phyloP scores from a whole-genome alignment of 2,888 invertebrate species.

The Meloe dianella region DNA sequence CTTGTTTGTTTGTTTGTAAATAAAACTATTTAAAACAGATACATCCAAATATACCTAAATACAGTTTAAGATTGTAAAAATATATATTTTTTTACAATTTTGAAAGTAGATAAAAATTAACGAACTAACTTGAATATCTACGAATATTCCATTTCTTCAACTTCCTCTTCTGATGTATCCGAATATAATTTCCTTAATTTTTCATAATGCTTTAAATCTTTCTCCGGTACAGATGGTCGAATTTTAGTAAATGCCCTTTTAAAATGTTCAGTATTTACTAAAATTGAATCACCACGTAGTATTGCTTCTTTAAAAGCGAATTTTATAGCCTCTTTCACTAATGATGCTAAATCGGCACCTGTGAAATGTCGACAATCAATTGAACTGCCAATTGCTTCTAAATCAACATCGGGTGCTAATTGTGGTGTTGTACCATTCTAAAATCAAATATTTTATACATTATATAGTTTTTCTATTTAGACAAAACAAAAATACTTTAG shows the following conservation, averaged over 20 bases:
- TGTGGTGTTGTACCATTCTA: constrained; percentile 82
- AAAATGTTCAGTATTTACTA: constrained; percentile 76
- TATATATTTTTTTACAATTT: background rate
- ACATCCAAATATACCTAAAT: background rate
- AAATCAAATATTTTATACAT: constrained; percentile 36
- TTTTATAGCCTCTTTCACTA: constrained; percentile 87
- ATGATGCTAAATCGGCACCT: constrained; percentile 91
- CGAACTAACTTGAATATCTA: background rate
- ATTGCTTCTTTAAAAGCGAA: constrained; percentile 81
- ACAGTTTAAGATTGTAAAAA: background rate
- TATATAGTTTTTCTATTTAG: too few relatives aligned
- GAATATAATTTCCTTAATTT: constrained; percentile 15
- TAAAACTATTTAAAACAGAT: background rate
- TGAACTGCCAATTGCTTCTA: constrained; percentile 72
- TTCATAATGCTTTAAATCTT: constrained; percentile 48
- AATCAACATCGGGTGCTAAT: constrained; percentile 76
- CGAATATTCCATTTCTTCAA: constrained; percentile 15
- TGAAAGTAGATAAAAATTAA: background rate
- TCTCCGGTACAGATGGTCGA: constrained; percentile 84
- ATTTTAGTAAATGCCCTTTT: constrained; percentile 77
- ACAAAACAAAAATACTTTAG: constrained; percentile 76
- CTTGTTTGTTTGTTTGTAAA: background rate
- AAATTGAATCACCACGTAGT: constrained; percentile 62
- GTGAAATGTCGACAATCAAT: constrained; percentile 79
- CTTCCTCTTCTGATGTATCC: constrained; percentile 1